Evolutionary conservation across 1,140 invertebrate species (phyloP).

Genomic region (Brachionus plicatilis): DNA sequence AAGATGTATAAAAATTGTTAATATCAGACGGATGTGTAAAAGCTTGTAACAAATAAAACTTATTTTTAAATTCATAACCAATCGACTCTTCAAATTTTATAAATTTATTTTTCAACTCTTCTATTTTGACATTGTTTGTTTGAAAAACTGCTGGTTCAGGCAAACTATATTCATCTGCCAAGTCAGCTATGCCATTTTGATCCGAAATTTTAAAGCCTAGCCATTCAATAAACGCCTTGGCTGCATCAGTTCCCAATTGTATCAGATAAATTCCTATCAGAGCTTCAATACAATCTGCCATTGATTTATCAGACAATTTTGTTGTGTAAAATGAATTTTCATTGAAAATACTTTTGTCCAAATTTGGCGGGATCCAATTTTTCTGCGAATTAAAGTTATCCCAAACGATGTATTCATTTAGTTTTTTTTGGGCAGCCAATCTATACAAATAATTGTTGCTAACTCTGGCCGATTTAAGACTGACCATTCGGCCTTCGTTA

Average conservation of each 20-base stretch:
- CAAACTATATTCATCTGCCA: background rate
- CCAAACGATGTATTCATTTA: constrained; percentile 94
- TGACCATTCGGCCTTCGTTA: constrained; percentile 94
- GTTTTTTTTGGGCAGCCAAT: constrained; percentile 76
- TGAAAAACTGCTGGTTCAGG: background rate
- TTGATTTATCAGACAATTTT: constrained; percentile 88
- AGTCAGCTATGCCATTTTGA: background rate
- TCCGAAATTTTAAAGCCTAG: constrained; percentile 73
- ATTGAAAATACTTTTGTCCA: constrained; percentile 48
- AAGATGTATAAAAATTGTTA: constrained; percentile 1
- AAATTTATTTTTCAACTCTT: background rate
- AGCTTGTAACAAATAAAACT: background rate
- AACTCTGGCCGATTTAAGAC: constrained; percentile 79
- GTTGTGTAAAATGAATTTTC: background rate
- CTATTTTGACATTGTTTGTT: background rate
- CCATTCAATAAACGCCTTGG: constrained; percentile 94
- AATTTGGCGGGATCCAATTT: constrained; percentile 95
- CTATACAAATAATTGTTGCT: constrained; percentile 76
- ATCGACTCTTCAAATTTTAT: constrained; percentile 5
- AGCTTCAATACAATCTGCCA: constrained; percentile 97
- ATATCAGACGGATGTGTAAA: constrained; percentile 37
- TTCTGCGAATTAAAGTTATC: constrained; percentile 85
- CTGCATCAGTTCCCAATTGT: constrained; percentile 83
- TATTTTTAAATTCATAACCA: constrained; percentile 38
- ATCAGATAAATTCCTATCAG: constrained; percentile 94